Conservation (phyloP, 2,888 invertebrate species). For the Ditylenchus weischeri region DNA sequence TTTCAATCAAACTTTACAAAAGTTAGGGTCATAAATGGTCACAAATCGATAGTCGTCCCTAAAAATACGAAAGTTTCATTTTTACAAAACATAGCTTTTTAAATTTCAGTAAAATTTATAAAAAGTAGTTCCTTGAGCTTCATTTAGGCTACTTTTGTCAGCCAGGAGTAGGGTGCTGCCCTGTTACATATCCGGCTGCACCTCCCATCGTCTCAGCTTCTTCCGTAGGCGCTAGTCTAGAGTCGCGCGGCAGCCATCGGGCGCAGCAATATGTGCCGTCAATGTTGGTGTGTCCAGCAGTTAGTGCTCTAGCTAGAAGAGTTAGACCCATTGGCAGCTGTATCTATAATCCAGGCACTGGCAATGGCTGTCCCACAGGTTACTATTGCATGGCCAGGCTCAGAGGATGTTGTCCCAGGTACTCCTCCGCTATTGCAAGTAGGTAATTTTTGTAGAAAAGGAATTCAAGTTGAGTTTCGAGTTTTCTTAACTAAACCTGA, state of each 20-base stretch:
- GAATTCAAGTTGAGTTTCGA: no score
- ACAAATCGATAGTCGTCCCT: no score
- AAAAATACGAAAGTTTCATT: no score
- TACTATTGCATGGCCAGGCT: conserved; percentile 19
- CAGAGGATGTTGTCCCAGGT: conserved; percentile 23
- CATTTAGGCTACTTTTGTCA: conserved; percentile 45
- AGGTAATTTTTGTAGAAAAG: background rate
- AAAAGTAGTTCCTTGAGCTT: no score
- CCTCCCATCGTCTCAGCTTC: background rate
- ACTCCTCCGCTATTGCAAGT: background rate
- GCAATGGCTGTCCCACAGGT: conserved; percentile 14
- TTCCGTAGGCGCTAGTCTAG: no score
- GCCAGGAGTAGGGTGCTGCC: conserved; percentile 40
- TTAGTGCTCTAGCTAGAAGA: background rate
- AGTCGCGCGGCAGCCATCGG: background rate
- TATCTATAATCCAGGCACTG: background rate
- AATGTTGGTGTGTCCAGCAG: conserved; percentile 7
- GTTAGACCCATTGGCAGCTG: conserved; percentile 14
- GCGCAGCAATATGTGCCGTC: conserved; percentile 1
- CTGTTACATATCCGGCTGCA: conserved; percentile 10
- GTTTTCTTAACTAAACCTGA: no score
- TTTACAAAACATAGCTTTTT: no score
- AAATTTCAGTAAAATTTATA: no score
- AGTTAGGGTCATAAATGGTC: no score
- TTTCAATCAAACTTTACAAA: no score